Evolutionary conservation across 2,113 vertebrate genomes (phyloP), one percentile per base, ranked within the genome.

Genomic region (Megalops atlanticus): DNA sequence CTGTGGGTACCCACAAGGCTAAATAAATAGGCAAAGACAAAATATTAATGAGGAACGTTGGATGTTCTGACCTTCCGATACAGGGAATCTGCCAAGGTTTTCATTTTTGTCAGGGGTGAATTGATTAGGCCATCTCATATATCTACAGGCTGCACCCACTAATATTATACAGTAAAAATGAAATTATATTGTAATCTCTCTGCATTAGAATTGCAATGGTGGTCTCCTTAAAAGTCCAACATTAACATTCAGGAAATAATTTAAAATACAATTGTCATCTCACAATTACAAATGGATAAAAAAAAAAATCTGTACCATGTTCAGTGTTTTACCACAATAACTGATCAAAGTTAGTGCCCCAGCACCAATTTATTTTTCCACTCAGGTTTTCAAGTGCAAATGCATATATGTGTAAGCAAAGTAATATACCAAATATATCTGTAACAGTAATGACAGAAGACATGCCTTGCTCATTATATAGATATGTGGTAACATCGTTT

Each of bases 71-170:
- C 70, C 38, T 39, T 72, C 18, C 12, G 33, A 72, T 36, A 38
- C 12, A 10, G 70, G 38, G 70, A 72, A 39, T 72, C 38, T 64
- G 58, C 38, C 3, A n/a, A 78, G 12, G n/a, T 39, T 35, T 27
- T 79, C 70, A 45, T 39, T 70, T 52, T n/a, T 80, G 78, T 43
- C 69, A 39, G 35, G 31, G 43, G 71, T 15, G 38, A 74, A 49
- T 70, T 41, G 79, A 80, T 74, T 58, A 52, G 41, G 14, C 45
- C 41, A 72, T 36, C 70, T 74, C 45, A 18, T 72, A 35, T 73
- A 74, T 80, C 74, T 80, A 74, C 33, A 40, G 21, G 43, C 33
- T 41, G n/a, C 36, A 36, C 58, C 79, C 71, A 54, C 69, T 52
- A 41, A 74, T 36, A 49, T 80, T 58, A 74, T 54, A 36, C 36